A percentile compares a stretch with the other conserved stretches of the same genome.
Evolutionary conservation across 2,113 vertebrate genomes (phyloP).

Genomic region (Thalassarche chlororhynchos): DNA sequence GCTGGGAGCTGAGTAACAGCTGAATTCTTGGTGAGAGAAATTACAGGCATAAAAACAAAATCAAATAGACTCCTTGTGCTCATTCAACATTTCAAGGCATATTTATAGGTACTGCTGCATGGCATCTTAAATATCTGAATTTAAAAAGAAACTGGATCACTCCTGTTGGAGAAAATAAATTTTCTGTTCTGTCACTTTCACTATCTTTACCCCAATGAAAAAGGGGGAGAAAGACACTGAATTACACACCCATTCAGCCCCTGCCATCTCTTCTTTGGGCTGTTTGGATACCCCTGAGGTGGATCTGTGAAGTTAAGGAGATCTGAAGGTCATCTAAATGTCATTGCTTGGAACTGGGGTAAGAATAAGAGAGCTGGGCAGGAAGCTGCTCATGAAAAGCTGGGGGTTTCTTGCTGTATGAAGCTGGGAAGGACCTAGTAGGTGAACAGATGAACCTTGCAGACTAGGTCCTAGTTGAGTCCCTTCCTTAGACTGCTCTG

Average conservation of each 20-base stretch:
- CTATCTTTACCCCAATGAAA: not conserved
- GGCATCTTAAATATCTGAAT: not conserved
- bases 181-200: not conserved
- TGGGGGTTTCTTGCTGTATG: not conserved
- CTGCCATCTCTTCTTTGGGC: not conserved
- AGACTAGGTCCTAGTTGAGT: not conserved
- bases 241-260: not conserved
- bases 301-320: not conserved
- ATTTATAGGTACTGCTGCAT: conserved; percentile 44
- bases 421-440: not conserved
- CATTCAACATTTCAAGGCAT: conserved; percentile 36
- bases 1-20: conserved; percentile 25
- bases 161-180: not conserved
- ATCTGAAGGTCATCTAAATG: not conserved
- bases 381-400: not conserved
- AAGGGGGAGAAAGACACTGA: not conserved
- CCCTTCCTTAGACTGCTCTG: not conserved
- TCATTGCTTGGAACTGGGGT: not conserved
- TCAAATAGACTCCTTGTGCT: conserved; percentile 43
- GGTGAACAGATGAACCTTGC: not conserved
- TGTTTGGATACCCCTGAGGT: not conserved
- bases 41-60: conserved; percentile 58
- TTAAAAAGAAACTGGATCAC: conserved; percentile 11
- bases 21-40: conserved; percentile 29
- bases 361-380: not conserved